phyloP scores from a whole-genome alignment of 2,113 vertebrate genomes.

The Perca flavescens region DNA sequence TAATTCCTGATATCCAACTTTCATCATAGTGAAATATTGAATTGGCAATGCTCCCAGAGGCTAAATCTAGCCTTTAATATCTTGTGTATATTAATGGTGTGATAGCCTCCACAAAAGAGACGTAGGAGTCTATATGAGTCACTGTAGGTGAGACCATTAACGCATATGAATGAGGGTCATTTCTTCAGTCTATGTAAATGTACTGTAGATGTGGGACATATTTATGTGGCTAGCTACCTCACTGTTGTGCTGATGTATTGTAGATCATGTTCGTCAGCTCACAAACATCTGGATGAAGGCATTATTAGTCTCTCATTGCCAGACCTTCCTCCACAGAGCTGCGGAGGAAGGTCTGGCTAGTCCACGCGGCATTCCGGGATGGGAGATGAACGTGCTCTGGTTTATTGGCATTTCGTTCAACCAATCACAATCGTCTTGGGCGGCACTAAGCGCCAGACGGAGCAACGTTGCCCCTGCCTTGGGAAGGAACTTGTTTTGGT shows the following conservation, averaged over 20 bases:
- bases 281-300: background rate
- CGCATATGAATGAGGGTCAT: background rate
- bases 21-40: slow-evolving; percentile 39
- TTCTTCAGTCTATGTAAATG: background rate
- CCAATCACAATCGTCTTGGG: too few relatives aligned
- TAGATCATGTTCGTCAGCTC: background rate
- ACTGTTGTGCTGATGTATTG: background rate
- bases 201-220: background rate
- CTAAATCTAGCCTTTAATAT: slow-evolving; percentile 14
- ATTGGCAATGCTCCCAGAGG: background rate
- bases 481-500: too few relatives aligned
- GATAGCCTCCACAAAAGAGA: slow-evolving; percentile 6
- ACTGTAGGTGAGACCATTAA: slow-evolving; percentile 1
- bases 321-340: too few relatives aligned
- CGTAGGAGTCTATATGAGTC: slow-evolving; percentile 15
- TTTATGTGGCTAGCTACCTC: background rate
- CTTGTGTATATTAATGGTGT: background rate
- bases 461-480: too few relatives aligned
- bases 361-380: too few relatives aligned
- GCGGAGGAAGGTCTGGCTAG: too few relatives aligned
- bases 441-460: too few relatives aligned
- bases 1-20: slow-evolving; percentile 29
- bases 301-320: too few relatives aligned
- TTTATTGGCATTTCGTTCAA: too few relatives aligned
- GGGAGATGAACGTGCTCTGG: too few relatives aligned